Percentiles rank a stretch among this genome's conserved stretches.
Evolutionary conservation across 2,888 invertebrate species (phyloP).

Genomic region (Thecocarcelia acutangulata): DNA sequence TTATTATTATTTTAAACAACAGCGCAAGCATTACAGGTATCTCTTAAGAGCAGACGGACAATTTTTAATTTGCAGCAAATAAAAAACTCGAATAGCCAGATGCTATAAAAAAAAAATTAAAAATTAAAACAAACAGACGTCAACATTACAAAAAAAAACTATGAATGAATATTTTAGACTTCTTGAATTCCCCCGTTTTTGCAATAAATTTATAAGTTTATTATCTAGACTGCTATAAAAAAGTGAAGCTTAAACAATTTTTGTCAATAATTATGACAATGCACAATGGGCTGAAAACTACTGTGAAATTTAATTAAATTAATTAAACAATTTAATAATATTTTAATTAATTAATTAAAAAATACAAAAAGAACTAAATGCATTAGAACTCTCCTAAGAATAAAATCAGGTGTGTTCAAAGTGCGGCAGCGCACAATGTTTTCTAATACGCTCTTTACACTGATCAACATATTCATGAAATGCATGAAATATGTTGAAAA

Average conservation of each 20-base stretch:
- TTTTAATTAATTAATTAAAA: too few relatives aligned
- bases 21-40: neutral
- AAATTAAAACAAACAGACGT: slow-evolving; percentile 6
- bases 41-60: neutral
- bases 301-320: too few relatives aligned
- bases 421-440: too few relatives aligned
- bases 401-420: too few relatives aligned
- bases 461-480: too few relatives aligned
- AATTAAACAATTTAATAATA: too few relatives aligned
- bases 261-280: neutral
- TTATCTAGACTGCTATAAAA: slow-evolving; percentile 20
- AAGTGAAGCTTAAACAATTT: neutral
- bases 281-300: slow-evolving; percentile 13
- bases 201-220: slow-evolving; percentile 20
- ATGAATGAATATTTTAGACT: slow-evolving; percentile 16
- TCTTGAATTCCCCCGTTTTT: neutral
- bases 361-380: too few relatives aligned
- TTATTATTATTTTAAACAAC: slow-evolving; percentile 46
- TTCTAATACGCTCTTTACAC: too few relatives aligned
- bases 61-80: slow-evolving; percentile 12
- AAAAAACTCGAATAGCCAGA: neutral
- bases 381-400: too few relatives aligned
- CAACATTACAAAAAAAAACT: slow-evolving; percentile 13
- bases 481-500: too few relatives aligned
- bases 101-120: neutral